Evolutionary conservation across 2,113 vertebrate genomes (phyloP), one percentile per base, ranked within the genome.

Genomic region (Anhinga anhinga): DNA sequence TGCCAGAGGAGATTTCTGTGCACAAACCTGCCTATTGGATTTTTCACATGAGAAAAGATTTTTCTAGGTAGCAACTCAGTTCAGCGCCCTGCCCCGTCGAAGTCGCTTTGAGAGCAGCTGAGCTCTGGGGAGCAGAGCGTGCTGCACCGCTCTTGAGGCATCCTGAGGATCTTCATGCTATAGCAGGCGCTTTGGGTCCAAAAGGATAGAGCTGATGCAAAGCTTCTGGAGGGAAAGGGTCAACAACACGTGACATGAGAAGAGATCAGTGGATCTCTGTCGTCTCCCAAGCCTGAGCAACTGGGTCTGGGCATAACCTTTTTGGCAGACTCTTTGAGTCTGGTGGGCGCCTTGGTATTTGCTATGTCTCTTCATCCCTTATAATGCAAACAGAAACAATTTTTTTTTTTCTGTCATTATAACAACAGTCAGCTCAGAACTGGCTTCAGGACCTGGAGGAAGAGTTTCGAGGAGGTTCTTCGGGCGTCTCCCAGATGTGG

Each of bases 61-160:
- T 44, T 77, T 86, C 38, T 78, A 74, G 47, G 36, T 61, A 65
- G 40, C 32, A 32, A 27, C 15, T 73, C 2, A 3, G 1, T 84
- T 90, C 56, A 65, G 21, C 0, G 1, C 12, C 30, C 34, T 79
- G 34, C 29, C 44, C n/a, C 2, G 1, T 15, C 3, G 2, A 11
- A 20, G 13, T 20, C 1, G 5, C 50, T 88, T 58, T 38, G 70
- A 56, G 34, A 88, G 66, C 30, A 61, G 58, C 40, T 47, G 49
- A 82, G 21, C 34, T 56, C 49, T 1, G 0, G 29, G 53, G 17
- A 91, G 15, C 12, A 62, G 65, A 78, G 11, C 0, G 2, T 1
- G 3, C 30, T 0, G 0, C 1, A 0, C 3, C n/a, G 10, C 7
- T 76, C 45, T 36, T 47, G 55, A 73, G 71, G 34, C 5, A 32